These are phyloP conservation scores for Odontomyia ornata DNA, from an alignment of 2,888 invertebrate species.

Conservation along the genomic window DNA sequence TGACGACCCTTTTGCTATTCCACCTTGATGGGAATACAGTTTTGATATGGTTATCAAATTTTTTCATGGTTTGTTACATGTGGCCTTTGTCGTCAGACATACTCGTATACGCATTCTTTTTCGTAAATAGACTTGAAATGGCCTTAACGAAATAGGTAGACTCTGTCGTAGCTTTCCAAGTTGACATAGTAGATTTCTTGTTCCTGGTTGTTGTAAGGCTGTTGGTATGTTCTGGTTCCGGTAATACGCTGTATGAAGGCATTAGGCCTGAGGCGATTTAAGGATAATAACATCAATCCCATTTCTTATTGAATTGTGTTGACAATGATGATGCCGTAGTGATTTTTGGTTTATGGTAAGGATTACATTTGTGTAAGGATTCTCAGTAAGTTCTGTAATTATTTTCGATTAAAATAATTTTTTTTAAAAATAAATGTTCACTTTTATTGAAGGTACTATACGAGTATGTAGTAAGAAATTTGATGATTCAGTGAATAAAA, in stretches of 20 bases:
- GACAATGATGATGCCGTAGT: background rate
- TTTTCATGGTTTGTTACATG: constrained; percentile 47
- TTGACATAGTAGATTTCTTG: background rate
- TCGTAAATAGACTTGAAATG: constrained; percentile 27
- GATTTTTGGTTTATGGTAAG: background rate
- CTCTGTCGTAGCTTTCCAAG: background rate
- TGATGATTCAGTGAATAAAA: too few species aligned
- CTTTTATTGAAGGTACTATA: too few species aligned
- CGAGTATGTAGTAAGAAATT: too few species aligned
- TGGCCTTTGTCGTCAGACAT: constrained; percentile 33
- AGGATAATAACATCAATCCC: constrained; percentile 40
- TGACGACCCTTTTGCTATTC: constrained; percentile 40
- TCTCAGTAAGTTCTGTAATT: background rate
- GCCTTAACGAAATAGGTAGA: background rate
- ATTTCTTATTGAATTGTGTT: constrained; percentile 41
- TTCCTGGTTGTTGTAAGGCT: background rate
- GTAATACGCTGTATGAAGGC: constrained; percentile 27
- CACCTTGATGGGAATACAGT: constrained; percentile 41
- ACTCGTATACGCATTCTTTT: constrained; percentile 31
- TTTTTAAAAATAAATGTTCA: too few species aligned
- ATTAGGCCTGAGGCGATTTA: constrained; percentile 39
- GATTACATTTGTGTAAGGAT: background rate
- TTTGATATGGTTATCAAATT: constrained; percentile 47
- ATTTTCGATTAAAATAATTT: too few species aligned
- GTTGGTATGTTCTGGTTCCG: constrained; percentile 16